phyloP scores from a whole-genome alignment of 1,140 invertebrate species.

The Bombus fervidus region DNA sequence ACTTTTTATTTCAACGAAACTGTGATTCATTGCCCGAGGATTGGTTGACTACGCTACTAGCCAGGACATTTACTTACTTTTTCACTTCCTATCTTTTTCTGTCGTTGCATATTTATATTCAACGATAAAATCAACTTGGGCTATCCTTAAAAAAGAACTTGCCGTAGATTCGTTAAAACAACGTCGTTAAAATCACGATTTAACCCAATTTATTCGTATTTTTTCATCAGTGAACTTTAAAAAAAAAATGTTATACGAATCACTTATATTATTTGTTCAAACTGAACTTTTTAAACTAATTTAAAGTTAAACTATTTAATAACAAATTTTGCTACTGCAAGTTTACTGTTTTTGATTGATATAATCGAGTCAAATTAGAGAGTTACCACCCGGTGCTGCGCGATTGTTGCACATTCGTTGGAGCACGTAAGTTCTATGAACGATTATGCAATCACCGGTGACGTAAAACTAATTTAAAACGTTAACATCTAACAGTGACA shows the following conservation, averaged over 20 bases:
- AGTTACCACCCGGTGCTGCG: neutral
- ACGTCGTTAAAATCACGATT: neutral
- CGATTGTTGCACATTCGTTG: neutral
- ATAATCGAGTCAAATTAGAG: neutral
- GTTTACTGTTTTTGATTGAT: neutral
- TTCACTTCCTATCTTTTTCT: neutral
- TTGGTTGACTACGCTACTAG: too few relatives aligned
- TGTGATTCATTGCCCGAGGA: neutral
- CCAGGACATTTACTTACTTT: neutral
- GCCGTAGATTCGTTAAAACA: neutral
- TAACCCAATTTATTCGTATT: neutral
- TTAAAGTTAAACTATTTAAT: neutral
- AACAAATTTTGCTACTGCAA: neutral
- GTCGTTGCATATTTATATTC: neutral
- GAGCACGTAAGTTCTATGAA: neutral
- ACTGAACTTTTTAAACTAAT: neutral
- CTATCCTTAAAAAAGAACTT: neutral
- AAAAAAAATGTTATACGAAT: neutral
- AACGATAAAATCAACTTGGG: neutral
- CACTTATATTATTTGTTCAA: neutral
- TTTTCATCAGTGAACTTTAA: neutral
- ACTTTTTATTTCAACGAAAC: neutral
- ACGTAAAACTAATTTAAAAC: conserved; percentile 35
- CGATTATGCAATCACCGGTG: conserved; percentile 24
- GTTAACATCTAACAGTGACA: neutral